These are phyloP conservation scores for Neelides sp. DNA, from an alignment of 1,140 invertebrate genomes.

Conservation along the genomic window DNA sequence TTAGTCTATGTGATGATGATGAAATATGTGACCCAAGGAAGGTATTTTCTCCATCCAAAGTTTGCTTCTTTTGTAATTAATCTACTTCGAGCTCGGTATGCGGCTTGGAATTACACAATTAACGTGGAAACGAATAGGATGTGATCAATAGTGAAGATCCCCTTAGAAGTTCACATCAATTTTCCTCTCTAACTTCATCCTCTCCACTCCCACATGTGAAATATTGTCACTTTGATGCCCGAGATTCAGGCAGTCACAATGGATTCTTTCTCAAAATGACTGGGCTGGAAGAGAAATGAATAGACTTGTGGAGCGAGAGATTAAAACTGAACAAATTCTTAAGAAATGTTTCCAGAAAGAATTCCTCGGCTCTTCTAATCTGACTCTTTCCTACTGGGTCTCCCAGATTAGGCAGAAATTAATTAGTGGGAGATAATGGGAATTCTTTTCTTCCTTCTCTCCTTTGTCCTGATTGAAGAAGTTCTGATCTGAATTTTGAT, in stretches of 20 bases:
- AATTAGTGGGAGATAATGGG: conserved; percentile 23
- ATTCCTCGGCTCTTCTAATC: too few relatives aligned
- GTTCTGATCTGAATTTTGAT: conserved; percentile 11
- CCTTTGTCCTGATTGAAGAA: conserved; percentile 12
- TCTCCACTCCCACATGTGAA: neutral
- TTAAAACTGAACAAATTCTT: too few relatives aligned
- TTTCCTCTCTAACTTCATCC: neutral
- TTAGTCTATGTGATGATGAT: conserved; percentile 18
- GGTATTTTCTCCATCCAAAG: conserved; percentile 20
- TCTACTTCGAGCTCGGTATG: conserved; percentile 28
- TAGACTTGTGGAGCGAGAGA: too few relatives aligned
- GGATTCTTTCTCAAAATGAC: too few relatives aligned
- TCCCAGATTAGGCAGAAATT: conserved; percentile 10
- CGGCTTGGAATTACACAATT: conserved; percentile 26
- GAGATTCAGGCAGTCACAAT: too few relatives aligned
- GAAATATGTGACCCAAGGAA: conserved; percentile 24
- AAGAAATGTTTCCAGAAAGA: too few relatives aligned
- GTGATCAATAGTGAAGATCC: conserved; percentile 1
- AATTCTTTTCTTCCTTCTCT: conserved; percentile 16
- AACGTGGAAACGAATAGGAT: conserved; percentile 27
- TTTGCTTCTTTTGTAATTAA: conserved; percentile 24
- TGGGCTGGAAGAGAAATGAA: too few relatives aligned
- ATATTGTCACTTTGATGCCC: too few relatives aligned
- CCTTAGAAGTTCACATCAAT: neutral
- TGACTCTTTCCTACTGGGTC: too few relatives aligned